Evolutionary conservation across 2,888 invertebrate genomes (phyloP), one percentile per base, ranked within the genome.

Genomic region (Coelinius sp.): DNA sequence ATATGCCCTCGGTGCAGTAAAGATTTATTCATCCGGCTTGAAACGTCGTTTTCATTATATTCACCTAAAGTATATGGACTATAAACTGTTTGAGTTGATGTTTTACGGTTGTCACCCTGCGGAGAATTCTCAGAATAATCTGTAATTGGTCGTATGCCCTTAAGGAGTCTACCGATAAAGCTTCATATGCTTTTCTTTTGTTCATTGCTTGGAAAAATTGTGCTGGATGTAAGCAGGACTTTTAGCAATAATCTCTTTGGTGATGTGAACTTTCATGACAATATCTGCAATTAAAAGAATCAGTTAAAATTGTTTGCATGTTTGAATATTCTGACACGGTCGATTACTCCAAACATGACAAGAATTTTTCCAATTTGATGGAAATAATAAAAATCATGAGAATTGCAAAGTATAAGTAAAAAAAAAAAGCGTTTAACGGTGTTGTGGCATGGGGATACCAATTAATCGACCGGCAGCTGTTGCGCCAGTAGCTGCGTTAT

Each of bases 401-500:
- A n/a, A 35, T 38, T 59, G 20, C 53, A 24, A 14, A 31, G 68
- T 24, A 25, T 56, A 10, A 46, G 68, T 46, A 17, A 38, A 25
- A 22, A 59, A 17, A 38, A 25, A 22, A 59, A 25, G 68, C 22
- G 38, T 62, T 25, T 59, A 68, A 22, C 63, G 35, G 63, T 70
- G 31, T 63, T 38, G 38, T 38, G 46, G 46, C 52, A 72, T 59
- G 44, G 38, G 56, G 49, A 71, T 59, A 62, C 74, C 70, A 71
- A 74, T 74, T 74, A 71, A 74, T 69, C 74, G 71, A 69, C 63
- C 68, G 72, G 70, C 75, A 70, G 75, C 74, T 70, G 73, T 70
- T 73, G 70, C 70, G 12, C 59, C 68, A 56, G 72, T 75, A 73
- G 73, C 75, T 49, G 49, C 53, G 65, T 64, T 73, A 75, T 75